Base-by-base conservation (phyloP, 2,888 invertebrate genomes). In the Cylloceria caligata region DNA sequence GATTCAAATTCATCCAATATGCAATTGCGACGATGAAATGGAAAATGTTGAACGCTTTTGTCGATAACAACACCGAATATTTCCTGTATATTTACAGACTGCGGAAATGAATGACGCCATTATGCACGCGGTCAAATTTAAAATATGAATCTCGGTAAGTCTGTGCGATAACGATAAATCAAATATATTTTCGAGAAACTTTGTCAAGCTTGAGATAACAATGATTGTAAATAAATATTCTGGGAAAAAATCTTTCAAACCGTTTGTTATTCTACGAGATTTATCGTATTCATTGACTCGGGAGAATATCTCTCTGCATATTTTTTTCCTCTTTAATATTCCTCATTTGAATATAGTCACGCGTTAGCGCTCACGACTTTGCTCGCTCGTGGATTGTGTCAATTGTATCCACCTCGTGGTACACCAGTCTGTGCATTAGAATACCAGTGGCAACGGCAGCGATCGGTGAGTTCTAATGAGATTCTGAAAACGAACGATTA, bases 401-500 rank as follows among this genome's bases (percentile, higher is more conserved):
- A 52, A 52, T 73, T 16, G 13, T 62, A 36, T 45, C 9, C 57
- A 39, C 3, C 24, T 9, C 13, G 42, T 11, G 27, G 11, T 72
- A 30, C 19, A 13, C 24, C n/a, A 27, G 47, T 49, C 21, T 19
- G 19, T 65, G 19, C 30, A 55, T 52, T 55, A 45, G 67, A 67
- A 67, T 34, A 57, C 34, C 30, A 21, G 30, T 16, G 68, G 11
- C 34, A 52, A n/a, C 49, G 19, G 24, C 55, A n/a, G 16, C 67
- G 34, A 57, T 19, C 36, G 45, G 47, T 34, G 68, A 36, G 74
- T 71, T 80, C 49, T 76, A 75, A 80, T 76, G 80, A 80, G 80
- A 80, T 80, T 80, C 80, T 52, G 64, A 80, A 76, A 75, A 69
- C 71, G 80, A 47, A 57, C 75, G 71, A 75, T 80, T 76, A 80